A percentile compares a stretch with the other conserved stretches of the same genome.
phyloP scores from a whole-genome alignment of 2,888 invertebrate species.

The Troides helena region DNA sequence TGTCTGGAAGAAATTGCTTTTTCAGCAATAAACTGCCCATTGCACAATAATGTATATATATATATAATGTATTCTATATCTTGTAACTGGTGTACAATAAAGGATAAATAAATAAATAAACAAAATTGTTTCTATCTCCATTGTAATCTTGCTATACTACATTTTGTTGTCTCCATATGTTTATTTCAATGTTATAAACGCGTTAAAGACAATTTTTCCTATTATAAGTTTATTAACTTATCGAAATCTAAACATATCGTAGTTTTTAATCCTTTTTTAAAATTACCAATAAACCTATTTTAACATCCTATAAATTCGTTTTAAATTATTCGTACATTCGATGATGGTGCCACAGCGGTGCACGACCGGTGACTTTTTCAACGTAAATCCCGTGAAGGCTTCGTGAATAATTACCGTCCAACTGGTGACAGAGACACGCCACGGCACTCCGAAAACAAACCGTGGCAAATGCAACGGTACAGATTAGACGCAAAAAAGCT shows the following conservation, averaged over 20 bases:
- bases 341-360: constrained; percentile 15
- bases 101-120: too few relatives aligned
- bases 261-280: neutral
- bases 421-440: constrained; percentile 72
- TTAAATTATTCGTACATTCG: constrained; percentile 17
- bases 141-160: too few relatives aligned
- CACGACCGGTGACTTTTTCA: constrained; percentile 47
- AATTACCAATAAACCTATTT: neutral
- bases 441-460: constrained; percentile 57
- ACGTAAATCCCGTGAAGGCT: constrained; percentile 51
- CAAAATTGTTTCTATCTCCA: too few relatives aligned
- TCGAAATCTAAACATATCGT: neutral
- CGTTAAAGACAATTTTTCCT: too few relatives aligned
- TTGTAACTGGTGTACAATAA: too few relatives aligned
- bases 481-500: constrained; percentile 75
- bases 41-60: too few relatives aligned
- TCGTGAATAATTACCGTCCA: constrained; percentile 73
- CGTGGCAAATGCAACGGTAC: constrained; percentile 66
- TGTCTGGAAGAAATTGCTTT: too few relatives aligned
- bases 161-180: too few relatives aligned
- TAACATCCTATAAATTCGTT: neutral
- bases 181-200: too few relatives aligned
- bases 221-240: neutral
- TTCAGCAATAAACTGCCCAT: too few relatives aligned
- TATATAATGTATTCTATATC: too few relatives aligned